Base-by-base conservation (phyloP, 1,140 invertebrate genomes). In the Musca vetustissima region DNA sequence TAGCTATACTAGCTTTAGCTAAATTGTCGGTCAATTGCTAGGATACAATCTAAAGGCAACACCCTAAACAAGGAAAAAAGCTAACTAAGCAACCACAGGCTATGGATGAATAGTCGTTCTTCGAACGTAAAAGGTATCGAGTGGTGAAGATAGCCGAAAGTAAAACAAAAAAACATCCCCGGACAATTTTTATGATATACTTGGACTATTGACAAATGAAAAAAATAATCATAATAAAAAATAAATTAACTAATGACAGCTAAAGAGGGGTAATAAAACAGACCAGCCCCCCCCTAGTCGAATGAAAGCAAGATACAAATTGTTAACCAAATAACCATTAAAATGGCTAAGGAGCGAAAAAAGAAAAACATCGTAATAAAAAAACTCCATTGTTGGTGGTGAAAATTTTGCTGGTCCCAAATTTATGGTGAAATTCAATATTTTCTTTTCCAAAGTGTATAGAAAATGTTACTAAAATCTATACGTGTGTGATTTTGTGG, bases 51-150 rank as follows among this genome's bases (percentile, higher is more conserved):
- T 25, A 61, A 53, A 64, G 75, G 66, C 71, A 75, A 71, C 72
- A 75, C 72, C 76, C 78, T 75, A 76, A 80, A 80, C 78, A 78
- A 36, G n/a, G n/a, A n/a, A 61, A 61, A 9, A n/a, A 36, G 32
- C 36, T 11, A 43, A 43, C 36, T 43, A 43, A 13, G 36, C 36
- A 43, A 43, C 57, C 57, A 43, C 57, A 61, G 57, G 57, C 57
- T 7, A 61, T 32, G 11, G 36, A 7, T 19, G 36, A 61, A 80
- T 76, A 80, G 70, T 71, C 76, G 78, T 72, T 68, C 69, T 64
- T 72, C 59, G 70, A 72, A 73, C 74, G 67, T 71, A 75, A 69
- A 70, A 59, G 21, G n/a, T 50, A 32, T 9, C 61, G 49, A 61
- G 68, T 66, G 68, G 55, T 4, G 22, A 4, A 8, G 50, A 24